These are phyloP conservation scores for Calliphora vomitoria DNA, from an alignment of 2,888 invertebrate species.

Conservation along the genomic window DNA sequence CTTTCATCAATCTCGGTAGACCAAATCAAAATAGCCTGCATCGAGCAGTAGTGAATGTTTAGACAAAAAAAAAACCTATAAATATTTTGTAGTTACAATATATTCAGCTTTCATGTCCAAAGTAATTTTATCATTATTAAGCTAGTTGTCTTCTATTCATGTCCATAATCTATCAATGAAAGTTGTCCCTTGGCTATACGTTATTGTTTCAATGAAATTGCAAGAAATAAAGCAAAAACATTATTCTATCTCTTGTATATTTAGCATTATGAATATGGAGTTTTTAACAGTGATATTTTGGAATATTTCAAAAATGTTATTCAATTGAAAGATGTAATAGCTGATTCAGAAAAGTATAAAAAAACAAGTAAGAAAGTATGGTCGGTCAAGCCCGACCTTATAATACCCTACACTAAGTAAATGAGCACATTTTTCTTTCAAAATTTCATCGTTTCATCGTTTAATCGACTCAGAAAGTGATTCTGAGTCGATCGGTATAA, in stretches of 20 bases:
- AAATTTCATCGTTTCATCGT: no score
- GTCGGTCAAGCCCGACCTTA: no score
- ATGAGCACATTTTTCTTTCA: no score
- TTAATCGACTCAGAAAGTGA: no score
- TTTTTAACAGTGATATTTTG: no score
- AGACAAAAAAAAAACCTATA: not conserved
- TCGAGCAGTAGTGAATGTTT: not conserved
- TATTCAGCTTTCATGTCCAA: not conserved
- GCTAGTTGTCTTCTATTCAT: not conserved
- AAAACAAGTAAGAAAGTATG: no score
- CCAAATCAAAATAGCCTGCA: not conserved
- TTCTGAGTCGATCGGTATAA: no score
- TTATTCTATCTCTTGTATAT: not conserved
- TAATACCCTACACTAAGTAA: no score
- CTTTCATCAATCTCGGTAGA: not conserved
- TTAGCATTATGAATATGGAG: not conserved
- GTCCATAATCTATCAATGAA: not conserved
- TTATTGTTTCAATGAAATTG: not conserved
- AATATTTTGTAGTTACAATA: not conserved
- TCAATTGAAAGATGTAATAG: no score
- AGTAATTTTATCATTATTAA: not conserved
- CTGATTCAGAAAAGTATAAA: no score
- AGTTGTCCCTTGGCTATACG: not conserved
- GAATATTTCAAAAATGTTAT: no score
- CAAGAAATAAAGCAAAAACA: not conserved